A percentile compares a stretch with the other conserved stretches of the same genome.
These are phyloP conservation scores for Heteromurus nitidus DNA, from an alignment of 2,888 invertebrate species.

Conservation along the genomic window DNA sequence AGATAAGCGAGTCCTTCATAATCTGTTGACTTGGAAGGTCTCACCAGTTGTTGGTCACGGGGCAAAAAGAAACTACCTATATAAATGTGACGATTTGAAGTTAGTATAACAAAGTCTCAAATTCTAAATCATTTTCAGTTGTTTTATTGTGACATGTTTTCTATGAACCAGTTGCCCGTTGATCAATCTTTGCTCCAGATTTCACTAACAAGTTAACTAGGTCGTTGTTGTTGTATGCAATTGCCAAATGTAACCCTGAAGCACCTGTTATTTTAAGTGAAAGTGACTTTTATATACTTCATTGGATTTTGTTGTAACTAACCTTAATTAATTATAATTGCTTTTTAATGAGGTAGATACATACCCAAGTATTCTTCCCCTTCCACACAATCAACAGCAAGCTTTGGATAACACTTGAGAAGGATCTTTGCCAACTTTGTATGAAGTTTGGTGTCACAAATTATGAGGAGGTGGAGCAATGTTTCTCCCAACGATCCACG, in stretches of 20 bases:
- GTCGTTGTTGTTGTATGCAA: conserved; percentile 97
- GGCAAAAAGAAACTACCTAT: conserved; percentile 94
- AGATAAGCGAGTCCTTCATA: conserved; percentile 98
- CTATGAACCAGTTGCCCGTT: conserved; percentile 84
- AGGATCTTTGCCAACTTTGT: conserved; percentile 91
- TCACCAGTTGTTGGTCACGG: conserved; percentile 90
- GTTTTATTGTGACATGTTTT: not conserved
- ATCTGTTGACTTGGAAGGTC: conserved; percentile 88
- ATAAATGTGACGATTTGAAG: too few relatives aligned
- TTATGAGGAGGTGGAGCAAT: conserved; percentile 93
- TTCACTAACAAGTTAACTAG: conserved; percentile 94
- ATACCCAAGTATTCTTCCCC: conserved; percentile 96
- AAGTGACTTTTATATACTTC: not conserved
- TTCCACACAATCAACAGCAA: conserved; percentile 95
- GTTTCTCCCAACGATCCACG: conserved; percentile 97
- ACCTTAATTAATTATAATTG: too few relatives aligned
- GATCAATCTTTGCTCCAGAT: conserved; percentile 92
- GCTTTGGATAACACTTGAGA: conserved; percentile 91
- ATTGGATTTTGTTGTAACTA: too few relatives aligned
- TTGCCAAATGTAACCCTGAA: conserved; percentile 94
- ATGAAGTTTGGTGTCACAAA: conserved; percentile 91
- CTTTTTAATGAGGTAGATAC: too few relatives aligned
- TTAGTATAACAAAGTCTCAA: too few relatives aligned
- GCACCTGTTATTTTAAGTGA: conserved; percentile 80
- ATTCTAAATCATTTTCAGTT: too few relatives aligned